Percentiles rank a stretch among this genome's conserved stretches.
phyloP scores from a whole-genome alignment of 2,113 vertebrate genomes.

The Azemiops feae region DNA sequence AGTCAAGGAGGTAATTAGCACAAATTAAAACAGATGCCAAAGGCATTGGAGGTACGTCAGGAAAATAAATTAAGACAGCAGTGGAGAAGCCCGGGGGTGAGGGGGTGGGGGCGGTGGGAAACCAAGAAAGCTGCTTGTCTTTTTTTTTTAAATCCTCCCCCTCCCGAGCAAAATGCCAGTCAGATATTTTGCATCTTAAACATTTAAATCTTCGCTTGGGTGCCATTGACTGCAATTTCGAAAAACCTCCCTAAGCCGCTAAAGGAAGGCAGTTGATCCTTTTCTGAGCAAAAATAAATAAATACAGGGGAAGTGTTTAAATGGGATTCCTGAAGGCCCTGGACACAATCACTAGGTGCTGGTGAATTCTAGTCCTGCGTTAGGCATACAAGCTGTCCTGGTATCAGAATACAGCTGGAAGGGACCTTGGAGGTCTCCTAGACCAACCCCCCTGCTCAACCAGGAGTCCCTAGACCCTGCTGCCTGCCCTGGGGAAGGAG shows the following conservation, averaged over 20 bases:
- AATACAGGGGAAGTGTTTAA: too few relatives aligned
- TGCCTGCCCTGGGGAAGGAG: not conserved
- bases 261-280: not conserved
- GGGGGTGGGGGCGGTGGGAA: not conserved
- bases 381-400: too few relatives aligned
- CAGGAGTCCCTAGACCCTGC: too few relatives aligned
- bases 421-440: too few relatives aligned
- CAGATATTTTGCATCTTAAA: not conserved
- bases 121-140: not conserved
- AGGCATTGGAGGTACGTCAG: not conserved
- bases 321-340: not conserved
- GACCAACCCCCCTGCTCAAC: too few relatives aligned
- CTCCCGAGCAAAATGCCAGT: not conserved
- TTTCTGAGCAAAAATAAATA: not conserved
- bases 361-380: too few relatives aligned
- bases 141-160: not conserved
- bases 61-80: not conserved
- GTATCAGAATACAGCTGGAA: too few relatives aligned
- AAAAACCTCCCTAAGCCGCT: conserved; percentile 7
- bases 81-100: not conserved
- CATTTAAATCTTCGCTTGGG: not conserved
- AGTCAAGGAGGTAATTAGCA: not conserved
- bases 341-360: too few relatives aligned
- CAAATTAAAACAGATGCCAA: not conserved
- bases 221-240: not conserved